A percentile compares a stretch with the other conserved stretches of the same genome.
These are phyloP conservation scores for Abrostola triplasia DNA, from an alignment of 2,888 invertebrate species.

Conservation along the genomic window DNA sequence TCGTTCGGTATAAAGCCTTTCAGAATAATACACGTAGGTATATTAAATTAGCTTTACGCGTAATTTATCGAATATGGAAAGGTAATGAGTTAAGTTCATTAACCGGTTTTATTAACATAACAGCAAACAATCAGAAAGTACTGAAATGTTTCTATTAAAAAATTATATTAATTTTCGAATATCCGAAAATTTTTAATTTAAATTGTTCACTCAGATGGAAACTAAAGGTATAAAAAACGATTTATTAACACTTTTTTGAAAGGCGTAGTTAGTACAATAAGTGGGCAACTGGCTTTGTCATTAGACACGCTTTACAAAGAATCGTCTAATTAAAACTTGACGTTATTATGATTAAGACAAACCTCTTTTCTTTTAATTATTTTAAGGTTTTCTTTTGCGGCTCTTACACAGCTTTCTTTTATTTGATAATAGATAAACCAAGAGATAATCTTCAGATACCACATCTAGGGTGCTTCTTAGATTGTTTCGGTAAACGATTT, in stretches of 20 bases:
- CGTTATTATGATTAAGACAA: neutral
- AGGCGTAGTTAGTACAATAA: neutral
- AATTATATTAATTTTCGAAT: neutral
- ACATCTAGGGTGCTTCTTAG: too few relatives aligned
- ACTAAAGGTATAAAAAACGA: neutral
- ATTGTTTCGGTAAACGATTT: too few relatives aligned
- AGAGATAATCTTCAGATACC: too few relatives aligned
- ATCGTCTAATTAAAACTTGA: constrained; percentile 1
- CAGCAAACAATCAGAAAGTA: neutral
- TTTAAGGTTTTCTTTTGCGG: neutral
- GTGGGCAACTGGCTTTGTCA: neutral
- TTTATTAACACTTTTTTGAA: neutral
- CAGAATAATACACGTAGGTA: neutral
- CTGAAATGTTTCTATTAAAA: neutral
- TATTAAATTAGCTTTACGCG: neutral
- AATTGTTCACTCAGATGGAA: neutral
- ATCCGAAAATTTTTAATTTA: neutral
- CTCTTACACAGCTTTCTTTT: neutral
- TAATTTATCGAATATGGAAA: neutral
- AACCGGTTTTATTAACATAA: neutral
- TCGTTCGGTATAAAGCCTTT: constrained; percentile 21
- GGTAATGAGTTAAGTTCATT: neutral
- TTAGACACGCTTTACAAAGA: constrained; percentile 2
- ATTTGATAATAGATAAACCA: too few relatives aligned
- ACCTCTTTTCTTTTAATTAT: neutral